Percentiles rank a stretch among this genome's conserved stretches.
Evolutionary conservation across 2,888 invertebrate species (phyloP).

Genomic region (Dichetophora obliterata): DNA sequence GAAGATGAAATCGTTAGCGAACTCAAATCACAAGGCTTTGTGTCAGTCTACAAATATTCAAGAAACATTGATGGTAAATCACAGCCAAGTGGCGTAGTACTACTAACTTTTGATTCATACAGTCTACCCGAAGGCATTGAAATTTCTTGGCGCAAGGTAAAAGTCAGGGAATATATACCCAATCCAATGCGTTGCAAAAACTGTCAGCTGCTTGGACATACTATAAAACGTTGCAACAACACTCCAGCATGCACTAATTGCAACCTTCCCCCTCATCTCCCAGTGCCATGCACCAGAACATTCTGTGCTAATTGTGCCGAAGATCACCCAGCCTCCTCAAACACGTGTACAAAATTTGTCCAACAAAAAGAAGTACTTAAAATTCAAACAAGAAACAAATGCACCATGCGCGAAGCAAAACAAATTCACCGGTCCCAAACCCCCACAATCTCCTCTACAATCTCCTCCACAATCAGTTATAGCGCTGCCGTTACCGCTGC

Average conservation of each 20-base stretch:
- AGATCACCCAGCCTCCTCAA: constrained; percentile 29
- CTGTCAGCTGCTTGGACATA: constrained; percentile 45
- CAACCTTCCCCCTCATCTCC: constrained; percentile 41
- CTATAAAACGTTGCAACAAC: constrained; percentile 42
- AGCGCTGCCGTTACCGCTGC: too few species aligned
- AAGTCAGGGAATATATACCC: constrained; percentile 41
- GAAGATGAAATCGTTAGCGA: too few species aligned
- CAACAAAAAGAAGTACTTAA: too few species aligned
- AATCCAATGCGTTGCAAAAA: constrained; percentile 45
- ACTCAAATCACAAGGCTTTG: too few species aligned
- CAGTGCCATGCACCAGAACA: constrained; percentile 28
- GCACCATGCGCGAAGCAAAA: too few species aligned
- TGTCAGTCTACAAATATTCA: too few species aligned
- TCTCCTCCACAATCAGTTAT: too few species aligned
- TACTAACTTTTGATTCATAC: constrained; percentile 35
- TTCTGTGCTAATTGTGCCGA: constrained; percentile 42
- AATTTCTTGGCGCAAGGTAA: constrained; percentile 39
- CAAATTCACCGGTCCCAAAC: too few species aligned
- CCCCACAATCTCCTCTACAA: too few species aligned
- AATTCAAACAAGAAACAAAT: too few species aligned
- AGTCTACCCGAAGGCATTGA: constrained; percentile 31
- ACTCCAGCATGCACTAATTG: constrained; percentile 36
- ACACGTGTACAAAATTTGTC: too few species aligned
- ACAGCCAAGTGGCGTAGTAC: constrained; percentile 20
- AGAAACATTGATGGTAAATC: too few species aligned